Evolutionary conservation across 2,888 invertebrate genomes (phyloP), one percentile per base, ranked within the genome.

Genomic region (Ischnura elegans): DNA sequence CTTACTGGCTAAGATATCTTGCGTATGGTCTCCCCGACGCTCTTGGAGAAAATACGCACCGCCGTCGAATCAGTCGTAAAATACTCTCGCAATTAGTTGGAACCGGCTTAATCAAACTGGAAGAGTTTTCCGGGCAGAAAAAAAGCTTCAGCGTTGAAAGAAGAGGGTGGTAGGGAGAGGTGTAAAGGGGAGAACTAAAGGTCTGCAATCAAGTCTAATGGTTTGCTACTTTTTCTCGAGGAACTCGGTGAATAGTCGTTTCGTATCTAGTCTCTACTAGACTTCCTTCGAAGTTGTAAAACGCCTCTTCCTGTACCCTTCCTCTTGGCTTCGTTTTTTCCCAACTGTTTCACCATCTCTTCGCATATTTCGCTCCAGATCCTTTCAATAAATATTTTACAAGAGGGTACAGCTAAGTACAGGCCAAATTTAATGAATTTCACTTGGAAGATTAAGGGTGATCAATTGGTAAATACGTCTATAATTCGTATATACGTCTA

Each of bases 141-240:
- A 61, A 61, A 61, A 25, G 61, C 61, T n/a, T 61, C n/a, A 6
- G 61, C 5, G 25, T n/a, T 25, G 61, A 19, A n/a, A 61, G n/a
- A 61, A 61, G 10, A 10, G 2, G 19, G 51, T 51, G 61, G 61
- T 8, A 10, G 10, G n/a, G n/a, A 0, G 61, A 61, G 61, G 6
- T 6, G 10, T 61, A n/a, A 51, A 51, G 51, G 19, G 51, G 51
- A 51, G 19, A 61, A 61, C 25, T 61, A 25, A 61, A n/a, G 61
- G 61, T n/a, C 51, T n/a, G n/a, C 61, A n/a, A 61, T 61, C 61
- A 61, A 61, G n/a, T 61, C n/a, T 61, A 61, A 61, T 61, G 61
- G 61, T 61, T 61, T 61, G n/a, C 61, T 61, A 61, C 61, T 61
- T 61, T 61, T 61, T 10, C 61, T 61, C 61, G n/a, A 25, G n/a